Evolutionary conservation across 2,888 invertebrate species (phyloP).

Genomic region (Hyposoter dolosus): DNA sequence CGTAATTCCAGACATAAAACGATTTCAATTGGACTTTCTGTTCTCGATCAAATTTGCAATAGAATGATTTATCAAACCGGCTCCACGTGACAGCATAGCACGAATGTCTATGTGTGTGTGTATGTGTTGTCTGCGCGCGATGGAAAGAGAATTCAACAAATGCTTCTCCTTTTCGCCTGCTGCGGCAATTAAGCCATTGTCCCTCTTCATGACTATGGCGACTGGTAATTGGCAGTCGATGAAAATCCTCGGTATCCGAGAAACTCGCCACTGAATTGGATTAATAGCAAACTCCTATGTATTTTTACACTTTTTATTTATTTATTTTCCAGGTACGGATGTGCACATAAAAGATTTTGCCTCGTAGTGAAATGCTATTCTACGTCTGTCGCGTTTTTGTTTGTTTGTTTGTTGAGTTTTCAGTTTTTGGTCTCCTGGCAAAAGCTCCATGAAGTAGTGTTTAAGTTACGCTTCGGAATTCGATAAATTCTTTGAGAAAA

Average conservation of each 20-base stretch:
- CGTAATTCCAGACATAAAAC: constrained; percentile 44
- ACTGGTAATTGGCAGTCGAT: constrained; percentile 66
- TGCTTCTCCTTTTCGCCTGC: constrained; percentile 37
- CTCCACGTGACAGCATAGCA: neutral
- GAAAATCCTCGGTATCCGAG: constrained; percentile 67
- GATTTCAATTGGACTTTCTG: constrained; percentile 66
- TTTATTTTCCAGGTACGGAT: neutral
- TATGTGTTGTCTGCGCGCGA: neutral
- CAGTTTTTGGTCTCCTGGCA: constrained; percentile 17
- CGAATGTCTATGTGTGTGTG: neutral
- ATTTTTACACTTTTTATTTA: neutral
- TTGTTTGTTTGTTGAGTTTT: constrained; percentile 11
- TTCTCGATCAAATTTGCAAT: constrained; percentile 69
- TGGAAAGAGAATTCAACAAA: neutral
- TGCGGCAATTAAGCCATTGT: constrained; percentile 72
- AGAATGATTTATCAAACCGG: constrained; percentile 70
- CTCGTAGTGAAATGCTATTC: constrained; percentile 44
- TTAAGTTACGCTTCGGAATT: constrained; percentile 51
- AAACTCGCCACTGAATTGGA: constrained; percentile 66
- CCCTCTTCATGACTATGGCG: constrained; percentile 68
- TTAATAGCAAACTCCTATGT: constrained; percentile 53
- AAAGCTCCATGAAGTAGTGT: constrained; percentile 38
- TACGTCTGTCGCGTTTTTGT: constrained; percentile 19
- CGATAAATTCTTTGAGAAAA: constrained; percentile 60
- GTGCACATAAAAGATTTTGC: constrained; percentile 33